Percentiles rank a stretch among this genome's conserved stretches.
Conservation (phyloP, 2,113 vertebrate species). For the Dinomys branickii region DNA sequence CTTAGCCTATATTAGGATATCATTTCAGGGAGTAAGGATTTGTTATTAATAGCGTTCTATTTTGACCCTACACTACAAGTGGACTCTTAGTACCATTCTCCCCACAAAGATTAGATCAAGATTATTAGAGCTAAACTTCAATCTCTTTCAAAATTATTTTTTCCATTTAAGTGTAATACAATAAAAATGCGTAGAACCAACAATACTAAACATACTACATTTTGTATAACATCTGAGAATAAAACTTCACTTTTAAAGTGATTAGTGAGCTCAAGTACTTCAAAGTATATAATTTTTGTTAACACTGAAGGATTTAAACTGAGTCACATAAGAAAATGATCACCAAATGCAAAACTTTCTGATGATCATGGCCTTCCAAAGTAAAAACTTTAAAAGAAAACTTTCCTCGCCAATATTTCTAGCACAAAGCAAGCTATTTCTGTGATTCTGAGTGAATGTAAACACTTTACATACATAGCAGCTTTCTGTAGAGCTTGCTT, state of each 20-base stretch:
- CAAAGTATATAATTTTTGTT: conserved; percentile 30
- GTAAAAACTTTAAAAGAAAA: conserved; percentile 34
- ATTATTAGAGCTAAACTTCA: conserved; percentile 63
- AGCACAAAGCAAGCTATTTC: neutral
- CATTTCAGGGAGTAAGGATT: conserved; percentile 28
- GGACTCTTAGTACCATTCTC: neutral
- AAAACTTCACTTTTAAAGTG: neutral
- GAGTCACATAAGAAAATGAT: conserved; percentile 27
- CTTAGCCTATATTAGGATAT: neutral
- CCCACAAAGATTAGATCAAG: conserved; percentile 57
- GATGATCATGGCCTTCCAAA: neutral
- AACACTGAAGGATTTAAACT: conserved; percentile 1
- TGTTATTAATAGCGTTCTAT: neutral
- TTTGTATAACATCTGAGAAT: neutral
- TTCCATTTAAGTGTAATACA: conserved; percentile 47
- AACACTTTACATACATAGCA: neutral
- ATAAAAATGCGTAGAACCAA: neutral
- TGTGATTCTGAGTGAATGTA: neutral
- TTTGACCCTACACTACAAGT: neutral
- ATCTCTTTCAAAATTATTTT: conserved; percentile 59
- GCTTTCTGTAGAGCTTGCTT: neutral
- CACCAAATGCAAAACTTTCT: conserved; percentile 35
- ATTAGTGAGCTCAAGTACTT: neutral
- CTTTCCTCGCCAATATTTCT: neutral
- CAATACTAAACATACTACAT: neutral